phyloP scores from a whole-genome alignment of 2,888 invertebrate genomes.

The Clusia tigrina region DNA sequence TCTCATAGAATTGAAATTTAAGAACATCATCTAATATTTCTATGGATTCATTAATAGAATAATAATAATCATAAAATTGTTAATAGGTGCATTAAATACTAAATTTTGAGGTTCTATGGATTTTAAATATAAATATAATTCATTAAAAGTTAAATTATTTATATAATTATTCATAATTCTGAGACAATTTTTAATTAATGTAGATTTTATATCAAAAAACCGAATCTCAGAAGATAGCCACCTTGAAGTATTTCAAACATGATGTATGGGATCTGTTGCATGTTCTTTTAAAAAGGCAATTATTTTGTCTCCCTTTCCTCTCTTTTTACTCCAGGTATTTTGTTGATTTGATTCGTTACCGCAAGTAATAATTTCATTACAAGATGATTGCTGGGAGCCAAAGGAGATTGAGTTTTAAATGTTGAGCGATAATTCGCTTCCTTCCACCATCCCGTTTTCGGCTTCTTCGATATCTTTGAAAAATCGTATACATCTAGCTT shows the following conservation, averaged over 20 bases:
- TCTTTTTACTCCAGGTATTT: neutral
- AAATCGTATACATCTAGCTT: conserved; percentile 13
- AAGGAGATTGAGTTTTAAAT: neutral
- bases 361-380: conserved; percentile 1
- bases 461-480: neutral
- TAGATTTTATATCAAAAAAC: conserved; percentile 5
- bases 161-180: conserved; percentile 5
- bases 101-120: conserved; percentile 14
- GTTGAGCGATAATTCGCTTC: conserved; percentile 12
- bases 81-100: conserved; percentile 14
- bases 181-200: conserved; percentile 5
- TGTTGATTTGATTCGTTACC: neutral
- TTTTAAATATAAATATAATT: conserved; percentile 8
- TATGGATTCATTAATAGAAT: conserved; percentile 6
- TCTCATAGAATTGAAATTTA: conserved; percentile 15
- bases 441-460: neutral
- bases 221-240: conserved; percentile 6
- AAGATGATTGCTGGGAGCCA: conserved; percentile 1
- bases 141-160: conserved; percentile 3
- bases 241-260: conserved; percentile 1
- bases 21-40: conserved; percentile 4
- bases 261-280: neutral
- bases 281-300: conserved; percentile 5
- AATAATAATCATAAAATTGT: conserved; percentile 13
- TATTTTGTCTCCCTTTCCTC: conserved; percentile 16